Evolutionary conservation across 37 sponge, comb jelly and placozoan genomes (phyloP).

Genomic region (Eunapius fragilis): DNA sequence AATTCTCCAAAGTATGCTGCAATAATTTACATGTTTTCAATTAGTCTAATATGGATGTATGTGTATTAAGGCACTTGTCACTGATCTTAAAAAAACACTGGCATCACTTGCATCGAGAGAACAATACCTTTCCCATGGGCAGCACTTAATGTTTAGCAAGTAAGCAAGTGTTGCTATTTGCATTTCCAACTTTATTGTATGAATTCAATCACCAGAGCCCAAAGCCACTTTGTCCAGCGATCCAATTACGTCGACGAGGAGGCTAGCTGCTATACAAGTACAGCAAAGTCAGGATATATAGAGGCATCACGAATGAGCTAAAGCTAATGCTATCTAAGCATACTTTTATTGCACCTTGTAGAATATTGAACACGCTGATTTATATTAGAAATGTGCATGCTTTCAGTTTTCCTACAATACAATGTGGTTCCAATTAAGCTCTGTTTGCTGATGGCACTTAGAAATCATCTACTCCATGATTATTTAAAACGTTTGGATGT

Average conservation of each 20-base stretch:
- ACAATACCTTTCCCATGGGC: conserved; percentile 38
- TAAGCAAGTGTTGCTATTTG: conserved; percentile 5
- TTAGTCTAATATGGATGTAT: not conserved
- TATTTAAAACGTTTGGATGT: no score
- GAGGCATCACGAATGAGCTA: not conserved
- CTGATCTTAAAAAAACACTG: conserved; percentile 55
- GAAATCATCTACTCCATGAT: no score
- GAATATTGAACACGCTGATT: no score
- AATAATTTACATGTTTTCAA: not conserved
- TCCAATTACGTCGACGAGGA: not conserved
- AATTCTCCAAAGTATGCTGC: conserved; percentile 24
- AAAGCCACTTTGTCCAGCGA: not conserved
- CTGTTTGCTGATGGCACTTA: no score
- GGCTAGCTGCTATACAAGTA: not conserved
- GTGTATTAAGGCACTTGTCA: conserved; percentile 32
- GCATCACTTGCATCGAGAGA: conserved; percentile 33
- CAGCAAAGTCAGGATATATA: not conserved
- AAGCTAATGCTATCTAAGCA: no score
- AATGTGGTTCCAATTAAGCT: no score
- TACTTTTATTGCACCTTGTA: no score
- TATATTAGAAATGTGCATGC: no score
- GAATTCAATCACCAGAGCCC: not conserved
- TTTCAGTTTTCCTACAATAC: no score
- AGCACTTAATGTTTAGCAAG: conserved; percentile 48
- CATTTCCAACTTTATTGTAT: not conserved